A percentile compares a stretch with the other conserved stretches of the same genome.
Conservation (phyloP, 2,113 vertebrate genomes). For the Oncorhynchus tshawytscha region DNA sequence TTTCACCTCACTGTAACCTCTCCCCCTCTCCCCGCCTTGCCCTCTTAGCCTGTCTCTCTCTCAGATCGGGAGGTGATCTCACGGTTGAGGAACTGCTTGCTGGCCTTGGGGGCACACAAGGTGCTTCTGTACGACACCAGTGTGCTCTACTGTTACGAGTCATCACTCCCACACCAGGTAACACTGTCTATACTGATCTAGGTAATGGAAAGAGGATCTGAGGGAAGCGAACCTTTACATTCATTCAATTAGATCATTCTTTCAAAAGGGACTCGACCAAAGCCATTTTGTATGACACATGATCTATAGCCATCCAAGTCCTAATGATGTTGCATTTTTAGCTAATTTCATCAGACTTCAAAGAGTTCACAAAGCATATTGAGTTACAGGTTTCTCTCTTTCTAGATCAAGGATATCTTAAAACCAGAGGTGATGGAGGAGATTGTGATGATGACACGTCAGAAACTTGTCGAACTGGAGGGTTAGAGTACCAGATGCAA, state of each 20-base stretch:
- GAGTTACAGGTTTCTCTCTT: neutral
- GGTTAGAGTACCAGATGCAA: constrained; percentile 66
- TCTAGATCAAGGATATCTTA: constrained; percentile 93
- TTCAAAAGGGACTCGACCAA: neutral
- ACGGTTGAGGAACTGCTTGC: constrained; percentile 89
- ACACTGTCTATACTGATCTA: neutral
- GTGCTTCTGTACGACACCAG: constrained; percentile 92
- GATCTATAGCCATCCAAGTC: neutral
- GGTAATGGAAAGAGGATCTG: neutral
- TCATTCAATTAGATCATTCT: neutral
- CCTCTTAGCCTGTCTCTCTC: constrained; percentile 78
- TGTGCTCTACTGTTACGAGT: constrained; percentile 95
- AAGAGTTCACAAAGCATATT: neutral
- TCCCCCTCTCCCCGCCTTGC: neutral
- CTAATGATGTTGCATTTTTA: neutral
- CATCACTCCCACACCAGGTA: constrained; percentile 89
- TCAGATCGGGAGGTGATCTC: constrained; percentile 94
- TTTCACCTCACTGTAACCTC: neutral
- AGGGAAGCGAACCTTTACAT: neutral
- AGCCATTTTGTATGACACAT: neutral
- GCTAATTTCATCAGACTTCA: neutral
- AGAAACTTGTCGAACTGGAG: constrained; percentile 86
- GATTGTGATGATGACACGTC: constrained; percentile 88
- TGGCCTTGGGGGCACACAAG: constrained; percentile 84
- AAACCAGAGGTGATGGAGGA: constrained; percentile 92